Base-by-base conservation (phyloP, 2,797 vertebrate species). In the Pteropus rufus region DNA sequence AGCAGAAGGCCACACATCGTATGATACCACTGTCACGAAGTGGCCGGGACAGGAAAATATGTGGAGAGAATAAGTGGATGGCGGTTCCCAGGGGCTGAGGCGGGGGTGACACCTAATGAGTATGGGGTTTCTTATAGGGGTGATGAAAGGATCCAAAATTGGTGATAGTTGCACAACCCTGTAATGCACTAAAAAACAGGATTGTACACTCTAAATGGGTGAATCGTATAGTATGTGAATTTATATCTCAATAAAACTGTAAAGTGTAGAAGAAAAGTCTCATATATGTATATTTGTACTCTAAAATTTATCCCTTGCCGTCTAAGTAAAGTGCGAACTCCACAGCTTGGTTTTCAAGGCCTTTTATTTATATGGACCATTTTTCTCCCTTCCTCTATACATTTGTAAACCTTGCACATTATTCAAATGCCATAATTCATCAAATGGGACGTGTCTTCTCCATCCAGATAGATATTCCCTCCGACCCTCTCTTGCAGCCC, bases 111-210 rank as follows among this genome's bases (percentile, higher is more conserved):
- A 49, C 16, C 39, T 11, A 3, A 62, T 10, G 29, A 7, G 36
- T 62, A 3, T 31, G 56, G 23, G 14, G 31, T 65, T 77, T 72
- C 64, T 79, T 79, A 29, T 24, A 77, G 65, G 29, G 29, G 24
- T 26, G 26, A 10, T 58, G 54, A 9, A 95, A 76, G 44, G 29
- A 46, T 79, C 60, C 54, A 31, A 79, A 26, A 15, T 36, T 34
- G 72, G 26, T 0, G 8, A 56, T 26, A 29, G 36, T 52, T 56
- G 11, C 1, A 18, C 26, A 73, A 12, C 18, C 39, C 23, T 75
- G 24, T 76, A 83, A 80, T 73, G 52, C 16, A 41, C 24, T 49
- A 88, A 88, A 79, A 86, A 29, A 10, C 64, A 19, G 21, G 72
- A 3, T 16, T 4, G 5, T 19, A 29, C 23, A 83, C 0, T 16